Conservation (phyloP, 2,888 invertebrate species). For the Drosophila neoperkinsi region DNA sequence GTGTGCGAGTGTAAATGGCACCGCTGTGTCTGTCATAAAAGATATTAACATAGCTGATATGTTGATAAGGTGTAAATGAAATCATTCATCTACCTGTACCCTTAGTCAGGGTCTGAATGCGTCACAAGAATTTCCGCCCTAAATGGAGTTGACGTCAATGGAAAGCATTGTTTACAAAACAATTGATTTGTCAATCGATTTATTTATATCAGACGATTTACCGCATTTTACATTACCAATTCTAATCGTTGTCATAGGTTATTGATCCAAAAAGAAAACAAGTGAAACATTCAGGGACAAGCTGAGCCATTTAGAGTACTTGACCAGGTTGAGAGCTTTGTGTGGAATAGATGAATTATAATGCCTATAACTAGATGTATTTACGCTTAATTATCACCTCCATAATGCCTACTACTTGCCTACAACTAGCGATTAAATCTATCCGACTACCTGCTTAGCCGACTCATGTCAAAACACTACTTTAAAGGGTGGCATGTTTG, state of each 20-base stretch:
- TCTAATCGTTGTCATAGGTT: slow-evolving; percentile 53
- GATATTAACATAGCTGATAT: slow-evolving; percentile 30
- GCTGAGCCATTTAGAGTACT: not conserved
- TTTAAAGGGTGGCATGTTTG: not conserved
- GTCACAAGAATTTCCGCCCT: slow-evolving; percentile 43
- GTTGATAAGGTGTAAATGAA: slow-evolving; percentile 35
- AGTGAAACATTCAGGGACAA: not conserved
- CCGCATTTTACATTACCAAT: slow-evolving; percentile 42
- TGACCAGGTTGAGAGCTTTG: not conserved
- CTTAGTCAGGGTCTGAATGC: slow-evolving; percentile 43
- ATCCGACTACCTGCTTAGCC: not conserved
- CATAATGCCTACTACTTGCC: not conserved
- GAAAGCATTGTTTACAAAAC: slow-evolving; percentile 9
- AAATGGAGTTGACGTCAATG: slow-evolving; percentile 50
- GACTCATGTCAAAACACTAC: slow-evolving; percentile 12
- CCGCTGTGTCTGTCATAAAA: slow-evolving; percentile 44
- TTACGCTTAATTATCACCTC: not conserved
- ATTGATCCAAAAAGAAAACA: slow-evolving; percentile 24
- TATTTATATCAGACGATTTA: slow-evolving; percentile 5
- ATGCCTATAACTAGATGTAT: not conserved
- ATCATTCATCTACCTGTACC: slow-evolving; percentile 27
- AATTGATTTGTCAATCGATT: slow-evolving; percentile 33
- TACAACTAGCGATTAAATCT: not conserved
- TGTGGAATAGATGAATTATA: not conserved
- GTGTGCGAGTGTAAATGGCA: slow-evolving; percentile 5